These are phyloP conservation scores for Proisotoma minuta DNA, from an alignment of 2,888 invertebrate species.

Conservation along the genomic window DNA sequence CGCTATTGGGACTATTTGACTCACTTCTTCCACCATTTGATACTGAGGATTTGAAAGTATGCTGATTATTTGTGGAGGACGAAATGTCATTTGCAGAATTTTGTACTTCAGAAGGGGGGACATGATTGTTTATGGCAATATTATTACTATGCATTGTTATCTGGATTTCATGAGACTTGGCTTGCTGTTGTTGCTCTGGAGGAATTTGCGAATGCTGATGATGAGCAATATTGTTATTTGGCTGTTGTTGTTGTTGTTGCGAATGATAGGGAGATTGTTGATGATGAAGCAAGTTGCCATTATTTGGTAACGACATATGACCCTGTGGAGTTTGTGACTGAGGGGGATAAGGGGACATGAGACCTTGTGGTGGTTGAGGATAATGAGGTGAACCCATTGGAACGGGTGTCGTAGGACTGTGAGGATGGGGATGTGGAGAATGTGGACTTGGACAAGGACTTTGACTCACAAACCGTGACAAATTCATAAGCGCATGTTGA, in stretches of 20 bases:
- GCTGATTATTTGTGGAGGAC: background rate
- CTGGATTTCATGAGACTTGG: background rate
- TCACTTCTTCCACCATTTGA: conserved; percentile 4
- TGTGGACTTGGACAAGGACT: conserved; percentile 30
- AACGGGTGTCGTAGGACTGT: conserved; percentile 14
- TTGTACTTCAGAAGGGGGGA: background rate
- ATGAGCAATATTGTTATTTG: background rate
- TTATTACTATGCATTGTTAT: background rate
- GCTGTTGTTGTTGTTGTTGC: too few species aligned
- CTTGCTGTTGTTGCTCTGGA: background rate
- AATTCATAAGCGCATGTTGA: conserved; percentile 40
- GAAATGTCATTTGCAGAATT: background rate
- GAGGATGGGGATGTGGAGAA: conserved; percentile 17
- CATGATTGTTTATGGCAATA: background rate
- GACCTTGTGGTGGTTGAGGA: conserved; percentile 16
- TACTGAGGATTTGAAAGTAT: too few species aligned
- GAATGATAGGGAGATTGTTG: background rate
- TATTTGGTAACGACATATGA: background rate
- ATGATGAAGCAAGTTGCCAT: background rate
- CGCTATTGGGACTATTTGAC: conserved; percentile 5
- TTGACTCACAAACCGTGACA: conserved; percentile 40
- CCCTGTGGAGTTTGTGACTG: conserved; percentile 6
- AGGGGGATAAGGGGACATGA: background rate
- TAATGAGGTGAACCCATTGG: conserved; percentile 8
- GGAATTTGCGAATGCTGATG: background rate